Evolutionary conservation across 2,797 vertebrate species (phyloP).

Genomic region (Rhynchotus rufescens): DNA sequence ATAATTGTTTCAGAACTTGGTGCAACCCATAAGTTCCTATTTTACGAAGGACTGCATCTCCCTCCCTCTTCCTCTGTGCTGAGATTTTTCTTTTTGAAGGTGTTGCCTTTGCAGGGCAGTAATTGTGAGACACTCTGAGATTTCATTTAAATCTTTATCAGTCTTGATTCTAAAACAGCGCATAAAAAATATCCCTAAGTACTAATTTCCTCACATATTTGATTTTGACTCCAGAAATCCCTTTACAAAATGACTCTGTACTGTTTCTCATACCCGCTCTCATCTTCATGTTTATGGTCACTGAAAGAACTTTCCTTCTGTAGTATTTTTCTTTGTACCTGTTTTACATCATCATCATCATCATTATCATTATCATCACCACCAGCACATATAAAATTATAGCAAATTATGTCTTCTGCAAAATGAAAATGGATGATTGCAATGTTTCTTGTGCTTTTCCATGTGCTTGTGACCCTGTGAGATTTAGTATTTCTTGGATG

Average conservation of each 20-base stretch:
- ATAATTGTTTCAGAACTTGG: background rate
- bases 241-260: background rate
- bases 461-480: background rate
- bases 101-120: background rate
- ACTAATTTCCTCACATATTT: background rate
- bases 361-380: background rate
- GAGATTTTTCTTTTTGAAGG: background rate
- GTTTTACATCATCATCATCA: background rate
- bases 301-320: background rate
- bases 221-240: background rate
- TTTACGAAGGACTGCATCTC: slow-evolving; percentile 4
- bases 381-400: background rate
- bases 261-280: background rate
- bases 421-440: background rate
- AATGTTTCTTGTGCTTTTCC: background rate
- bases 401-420: background rate
- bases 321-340: background rate
- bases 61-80: background rate
- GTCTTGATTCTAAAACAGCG: background rate
- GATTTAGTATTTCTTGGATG: background rate
- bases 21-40: background rate
- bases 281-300: background rate
- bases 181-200: background rate
- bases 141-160: background rate
- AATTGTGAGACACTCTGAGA: background rate